Conservation (phyloP, 1,140 invertebrate species). For the Hycleus phaleratus region DNA sequence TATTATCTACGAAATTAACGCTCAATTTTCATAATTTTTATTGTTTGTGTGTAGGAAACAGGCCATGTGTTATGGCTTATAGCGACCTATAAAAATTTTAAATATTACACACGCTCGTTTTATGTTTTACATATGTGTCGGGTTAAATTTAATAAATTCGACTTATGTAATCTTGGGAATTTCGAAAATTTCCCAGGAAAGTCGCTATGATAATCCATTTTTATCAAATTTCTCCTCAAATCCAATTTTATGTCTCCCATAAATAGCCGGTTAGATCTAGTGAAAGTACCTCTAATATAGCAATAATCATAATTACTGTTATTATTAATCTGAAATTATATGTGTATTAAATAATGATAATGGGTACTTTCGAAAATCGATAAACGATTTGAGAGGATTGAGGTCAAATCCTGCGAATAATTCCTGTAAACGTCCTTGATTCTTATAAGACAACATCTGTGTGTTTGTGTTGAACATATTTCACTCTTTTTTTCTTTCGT, state of each 20-base stretch:
- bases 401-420: background rate
- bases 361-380: background rate
- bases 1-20: too few relatives aligned
- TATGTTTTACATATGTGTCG: constrained; percentile 4
- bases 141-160: constrained; percentile 1
- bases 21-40: too few relatives aligned
- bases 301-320: background rate
- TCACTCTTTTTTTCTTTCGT: too few relatives aligned
- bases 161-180: constrained; percentile 4
- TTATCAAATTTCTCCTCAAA: too few relatives aligned
- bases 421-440: too few relatives aligned
- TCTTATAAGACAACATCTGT: too few relatives aligned
- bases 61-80: constrained; percentile 19
- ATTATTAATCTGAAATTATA: background rate
- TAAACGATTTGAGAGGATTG: background rate
- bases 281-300: too few relatives aligned
- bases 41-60: constrained; percentile 13
- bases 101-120: constrained; percentile 3
- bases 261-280: too few relatives aligned
- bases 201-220: too few relatives aligned
- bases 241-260: too few relatives aligned
- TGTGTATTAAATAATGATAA: background rate
- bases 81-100: constrained; percentile 19
- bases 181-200: too few relatives aligned
- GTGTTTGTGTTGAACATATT: too few relatives aligned